phyloP scores from a whole-genome alignment of 2,797 vertebrate species.

The Acrocephalus scirpaceus region DNA sequence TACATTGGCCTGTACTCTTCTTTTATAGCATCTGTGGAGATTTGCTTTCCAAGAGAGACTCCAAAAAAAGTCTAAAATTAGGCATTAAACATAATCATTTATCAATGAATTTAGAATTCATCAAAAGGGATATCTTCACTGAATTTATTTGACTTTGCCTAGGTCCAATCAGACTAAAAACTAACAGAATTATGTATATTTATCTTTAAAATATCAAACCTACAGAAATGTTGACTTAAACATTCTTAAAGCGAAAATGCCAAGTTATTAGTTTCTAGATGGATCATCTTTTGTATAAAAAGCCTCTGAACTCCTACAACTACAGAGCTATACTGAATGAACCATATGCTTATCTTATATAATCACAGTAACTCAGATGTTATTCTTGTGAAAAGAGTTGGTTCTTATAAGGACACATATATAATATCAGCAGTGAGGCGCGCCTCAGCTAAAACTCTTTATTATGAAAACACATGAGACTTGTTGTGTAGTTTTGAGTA shows the following conservation, averaged over 20 bases:
- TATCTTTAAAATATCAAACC: background rate
- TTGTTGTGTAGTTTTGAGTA: background rate
- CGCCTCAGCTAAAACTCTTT: background rate
- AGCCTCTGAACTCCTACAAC: background rate
- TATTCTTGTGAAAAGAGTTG: background rate
- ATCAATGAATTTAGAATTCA: background rate
- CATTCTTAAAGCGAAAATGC: accelerated
- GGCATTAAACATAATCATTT: background rate
- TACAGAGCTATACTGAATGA: background rate
- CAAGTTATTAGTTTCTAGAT: background rate
- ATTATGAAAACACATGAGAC: background rate
- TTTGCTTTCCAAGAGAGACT: background rate
- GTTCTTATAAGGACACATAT: background rate
- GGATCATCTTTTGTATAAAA: background rate
- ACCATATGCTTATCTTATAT: background rate
- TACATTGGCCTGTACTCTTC: background rate
- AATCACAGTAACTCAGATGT: background rate
- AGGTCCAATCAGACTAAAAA: background rate
- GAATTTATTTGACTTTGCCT: background rate
- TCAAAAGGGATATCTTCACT: background rate
- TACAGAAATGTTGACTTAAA: background rate
- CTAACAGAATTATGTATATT: background rate
- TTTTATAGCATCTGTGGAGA: background rate
- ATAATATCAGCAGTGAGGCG: background rate
- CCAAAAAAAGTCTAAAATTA: background rate